Base-by-base conservation (phyloP, 2,888 invertebrate genomes). In the Ametastegia equiseti region DNA sequence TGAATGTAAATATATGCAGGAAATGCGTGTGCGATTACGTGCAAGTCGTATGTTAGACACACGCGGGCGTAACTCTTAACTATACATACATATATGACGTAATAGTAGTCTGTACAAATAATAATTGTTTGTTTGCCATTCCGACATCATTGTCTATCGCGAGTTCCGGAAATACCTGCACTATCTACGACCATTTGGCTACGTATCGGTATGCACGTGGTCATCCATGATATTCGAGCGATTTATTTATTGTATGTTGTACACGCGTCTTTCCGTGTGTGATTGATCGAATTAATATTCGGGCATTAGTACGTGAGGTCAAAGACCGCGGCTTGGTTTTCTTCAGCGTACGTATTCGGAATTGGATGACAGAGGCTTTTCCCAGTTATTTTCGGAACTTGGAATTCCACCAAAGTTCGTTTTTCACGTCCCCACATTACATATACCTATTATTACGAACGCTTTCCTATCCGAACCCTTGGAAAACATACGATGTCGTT, bases 341-440 rank as follows among this genome's bases (percentile, higher is more conserved):
- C 42, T 42, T 69, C 42, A 30, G 9, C 1, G 9, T 45, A 9
- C 5, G 33, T 63, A n/a, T n/a, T 69, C n/a, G 42, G 23, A 42
- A 69, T n/a, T 23, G 69, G 39, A 13, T n/a, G 19, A 33, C 36
- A 23, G 36, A 19, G 27, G n/a, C 7, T 27, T 7, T 23, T 42
- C 36, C 23, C 23, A 23, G 73, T 73, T 73, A 73, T 50, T 47
- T 73, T 50, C 50, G n/a, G 50, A 73, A 73, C 73, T 33, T 50
- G 73, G 73, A 50, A 45, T 73, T 73, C 33, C 50, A 73, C 47
- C 39, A 47, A 4, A 5, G 7, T 15, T 30, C 23, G n/a, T 23
- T 69, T 36, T 69, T 13, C 13, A 15, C 42, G 36, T 19, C 33
- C 15, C n/a, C 15, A 6, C 15, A 30, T 2, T 63, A n/a, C 15